These are phyloP conservation scores for Drosophila gunungcola DNA, from an alignment of 1,140 invertebrate genomes.

Conservation along the genomic window DNA sequence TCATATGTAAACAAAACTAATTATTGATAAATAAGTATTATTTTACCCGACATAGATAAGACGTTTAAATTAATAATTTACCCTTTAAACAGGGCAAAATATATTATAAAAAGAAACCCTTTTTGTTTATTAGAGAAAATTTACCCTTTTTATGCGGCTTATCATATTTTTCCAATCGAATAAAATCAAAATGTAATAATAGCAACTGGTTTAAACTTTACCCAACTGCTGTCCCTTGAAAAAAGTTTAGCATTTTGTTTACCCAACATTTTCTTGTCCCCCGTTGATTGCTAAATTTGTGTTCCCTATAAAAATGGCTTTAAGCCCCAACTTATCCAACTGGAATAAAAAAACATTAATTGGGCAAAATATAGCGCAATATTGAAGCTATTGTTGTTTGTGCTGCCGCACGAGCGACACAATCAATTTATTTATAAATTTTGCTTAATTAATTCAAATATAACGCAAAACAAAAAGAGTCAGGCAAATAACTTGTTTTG, in stretches of 20 bases:
- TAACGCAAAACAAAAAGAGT: slow-evolving; percentile 35
- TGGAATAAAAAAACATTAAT: slow-evolving; percentile 70
- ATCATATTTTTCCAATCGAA: slow-evolving; percentile 29
- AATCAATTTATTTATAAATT: slow-evolving; percentile 78
- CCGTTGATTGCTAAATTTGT: slow-evolving; percentile 40
- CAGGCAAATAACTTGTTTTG: slow-evolving; percentile 54
- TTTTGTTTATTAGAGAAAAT: slow-evolving; percentile 11
- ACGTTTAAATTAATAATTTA: not conserved
- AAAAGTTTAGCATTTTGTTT: slow-evolving; percentile 2
- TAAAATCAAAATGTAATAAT: not conserved
- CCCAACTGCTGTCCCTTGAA: not conserved
- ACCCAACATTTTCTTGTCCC: slow-evolving; percentile 22
- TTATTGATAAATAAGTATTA: not conserved
- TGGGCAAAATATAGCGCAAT: slow-evolving; percentile 52
- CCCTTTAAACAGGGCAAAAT: no score
- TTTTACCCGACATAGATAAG: not conserved
- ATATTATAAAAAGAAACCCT: not conserved
- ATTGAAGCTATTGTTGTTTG: slow-evolving; percentile 24
- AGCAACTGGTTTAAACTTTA: slow-evolving; percentile 5
- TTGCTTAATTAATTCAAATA: slow-evolving; percentile 78
- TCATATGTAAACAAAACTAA: not conserved
- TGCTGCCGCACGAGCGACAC: slow-evolving; percentile 51
- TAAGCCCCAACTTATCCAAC: slow-evolving; percentile 58
- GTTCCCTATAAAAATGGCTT: slow-evolving; percentile 22
- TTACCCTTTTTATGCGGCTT: not conserved